Evolutionary conservation across 2,797 vertebrate species (phyloP).

Genomic region (Etheostoma nigrum): DNA sequence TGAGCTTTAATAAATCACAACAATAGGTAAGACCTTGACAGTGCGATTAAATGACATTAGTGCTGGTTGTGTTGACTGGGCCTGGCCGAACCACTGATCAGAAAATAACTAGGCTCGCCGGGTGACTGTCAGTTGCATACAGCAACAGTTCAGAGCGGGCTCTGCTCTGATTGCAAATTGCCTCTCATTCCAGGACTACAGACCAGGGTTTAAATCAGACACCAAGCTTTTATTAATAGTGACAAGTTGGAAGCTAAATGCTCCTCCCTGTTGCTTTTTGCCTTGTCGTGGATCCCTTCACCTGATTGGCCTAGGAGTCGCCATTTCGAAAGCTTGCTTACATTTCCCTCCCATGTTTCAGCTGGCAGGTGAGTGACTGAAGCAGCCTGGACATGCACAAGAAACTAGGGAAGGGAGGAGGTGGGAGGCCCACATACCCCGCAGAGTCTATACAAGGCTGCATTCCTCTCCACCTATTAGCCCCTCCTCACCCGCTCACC

Average conservation of each 20-base stretch:
- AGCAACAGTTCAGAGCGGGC: slow-evolving; percentile 53
- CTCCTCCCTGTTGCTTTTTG: slow-evolving; percentile 43
- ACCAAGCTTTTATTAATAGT: slow-evolving; percentile 82
- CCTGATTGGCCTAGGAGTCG: slow-evolving; percentile 60
- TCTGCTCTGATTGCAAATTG: slow-evolving; percentile 68
- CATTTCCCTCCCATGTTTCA: slow-evolving; percentile 69
- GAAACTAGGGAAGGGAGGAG: slow-evolving; percentile 42
- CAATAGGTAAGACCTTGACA: slow-evolving; percentile 49
- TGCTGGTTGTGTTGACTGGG: slow-evolving; percentile 43
- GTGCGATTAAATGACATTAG: slow-evolving; percentile 52
- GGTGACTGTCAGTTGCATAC: slow-evolving; percentile 69
- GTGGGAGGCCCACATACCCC: slow-evolving; percentile 82
- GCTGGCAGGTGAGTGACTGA: slow-evolving; percentile 77
- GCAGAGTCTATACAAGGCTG: slow-evolving; percentile 87
- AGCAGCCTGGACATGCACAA: slow-evolving; percentile 66
- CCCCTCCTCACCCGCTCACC: slow-evolving; percentile 11
- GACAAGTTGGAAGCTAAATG: slow-evolving; percentile 58
- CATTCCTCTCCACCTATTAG: slow-evolving; percentile 87
- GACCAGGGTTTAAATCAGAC: slow-evolving; percentile 73
- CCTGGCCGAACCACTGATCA: slow-evolving; percentile 62
- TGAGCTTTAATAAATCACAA: slow-evolving; percentile 31
- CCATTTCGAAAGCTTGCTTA: slow-evolving; percentile 76
- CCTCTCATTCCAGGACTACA: slow-evolving; percentile 74
- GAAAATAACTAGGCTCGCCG: slow-evolving; percentile 63
- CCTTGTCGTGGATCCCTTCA: slow-evolving; percentile 28